Evolutionary conservation across 2,888 invertebrate species (phyloP).

Genomic region (Nemotelus nigrinus): DNA sequence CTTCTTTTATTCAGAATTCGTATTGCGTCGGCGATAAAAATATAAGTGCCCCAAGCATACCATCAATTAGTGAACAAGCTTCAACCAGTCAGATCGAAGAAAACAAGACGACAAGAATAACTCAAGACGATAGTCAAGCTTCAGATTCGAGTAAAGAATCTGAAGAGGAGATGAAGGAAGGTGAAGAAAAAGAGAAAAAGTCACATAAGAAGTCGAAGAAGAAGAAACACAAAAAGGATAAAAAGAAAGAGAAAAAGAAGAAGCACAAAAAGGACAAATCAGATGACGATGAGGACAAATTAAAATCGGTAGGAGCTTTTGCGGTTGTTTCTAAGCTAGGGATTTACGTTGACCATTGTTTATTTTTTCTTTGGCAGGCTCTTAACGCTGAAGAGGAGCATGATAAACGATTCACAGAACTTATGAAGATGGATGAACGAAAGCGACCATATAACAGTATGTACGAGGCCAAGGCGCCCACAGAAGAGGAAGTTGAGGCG

Average conservation of each 20-base stretch:
- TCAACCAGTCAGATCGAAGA: not conserved
- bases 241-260: conserved; percentile 56
- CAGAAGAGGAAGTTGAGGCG: conserved; percentile 93
- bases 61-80: not conserved
- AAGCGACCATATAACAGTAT: conserved; percentile 94
- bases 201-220: conserved; percentile 55
- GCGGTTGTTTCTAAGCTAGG: not conserved
- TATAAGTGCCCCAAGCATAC: conserved; percentile 14
- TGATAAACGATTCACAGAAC: conserved; percentile 71
- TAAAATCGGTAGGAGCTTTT: conserved; percentile 66
- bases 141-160: conserved; percentile 45
- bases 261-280: conserved; percentile 49
- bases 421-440: conserved; percentile 83
- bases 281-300: conserved; percentile 67
- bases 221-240: conserved; percentile 63
- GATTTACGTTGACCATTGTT: no score
- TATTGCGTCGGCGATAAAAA: conserved; percentile 64
- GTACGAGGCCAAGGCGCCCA: conserved; percentile 83
- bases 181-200: conserved; percentile 62
- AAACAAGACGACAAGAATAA: not conserved
- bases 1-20: conserved; percentile 70
- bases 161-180: conserved; percentile 59
- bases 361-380: conserved; percentile 64
- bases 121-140: not conserved
- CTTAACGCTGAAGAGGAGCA: conserved; percentile 72